Evolutionary conservation across 30 jellyfish, hydroid and myxozoan genomes (phyloP).

Genomic region (Calvadosia cruxmelitensis): DNA sequence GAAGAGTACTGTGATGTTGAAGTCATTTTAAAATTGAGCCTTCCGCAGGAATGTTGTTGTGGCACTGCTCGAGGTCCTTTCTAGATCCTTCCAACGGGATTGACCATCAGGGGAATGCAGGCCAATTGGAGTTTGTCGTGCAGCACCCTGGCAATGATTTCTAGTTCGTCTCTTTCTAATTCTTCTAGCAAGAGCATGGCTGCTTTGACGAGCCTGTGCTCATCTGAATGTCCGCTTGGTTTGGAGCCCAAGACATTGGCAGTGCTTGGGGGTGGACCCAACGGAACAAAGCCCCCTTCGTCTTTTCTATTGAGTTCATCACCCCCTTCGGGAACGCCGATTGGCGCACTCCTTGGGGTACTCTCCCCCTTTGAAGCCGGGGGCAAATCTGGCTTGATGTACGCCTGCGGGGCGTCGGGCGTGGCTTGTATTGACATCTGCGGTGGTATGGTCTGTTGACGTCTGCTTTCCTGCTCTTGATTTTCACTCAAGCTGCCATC

Average conservation of each 20-base stretch:
- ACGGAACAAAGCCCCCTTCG: constrained; percentile 9
- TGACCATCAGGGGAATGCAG: constrained; percentile 86
- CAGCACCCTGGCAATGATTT: constrained; percentile 66
- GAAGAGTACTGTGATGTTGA: too few species aligned
- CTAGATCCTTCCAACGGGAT: constrained; percentile 48
- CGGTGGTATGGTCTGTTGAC: neutral
- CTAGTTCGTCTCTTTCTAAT: constrained; percentile 80
- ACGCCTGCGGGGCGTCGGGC: neutral
- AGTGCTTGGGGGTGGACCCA: constrained; percentile 38
- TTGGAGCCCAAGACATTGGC: constrained; percentile 17
- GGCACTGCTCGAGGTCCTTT: too few species aligned
- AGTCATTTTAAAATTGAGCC: too few species aligned
- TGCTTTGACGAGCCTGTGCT: constrained; percentile 56
- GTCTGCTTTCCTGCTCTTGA: too few species aligned
- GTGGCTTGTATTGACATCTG: neutral
- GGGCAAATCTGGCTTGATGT: neutral
- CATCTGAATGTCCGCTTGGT: constrained; percentile 57
- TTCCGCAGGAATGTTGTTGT: too few species aligned
- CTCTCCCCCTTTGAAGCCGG: neutral
- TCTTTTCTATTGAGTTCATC: neutral
- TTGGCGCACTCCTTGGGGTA: neutral
- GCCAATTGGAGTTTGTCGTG: constrained; percentile 87
- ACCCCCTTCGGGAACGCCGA: too few species aligned
- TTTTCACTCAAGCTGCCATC: too few species aligned
- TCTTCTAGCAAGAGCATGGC: constrained; percentile 60